Evolutionary conservation across 2,113 vertebrate genomes (phyloP).

Genomic region (Riparia riparia): DNA sequence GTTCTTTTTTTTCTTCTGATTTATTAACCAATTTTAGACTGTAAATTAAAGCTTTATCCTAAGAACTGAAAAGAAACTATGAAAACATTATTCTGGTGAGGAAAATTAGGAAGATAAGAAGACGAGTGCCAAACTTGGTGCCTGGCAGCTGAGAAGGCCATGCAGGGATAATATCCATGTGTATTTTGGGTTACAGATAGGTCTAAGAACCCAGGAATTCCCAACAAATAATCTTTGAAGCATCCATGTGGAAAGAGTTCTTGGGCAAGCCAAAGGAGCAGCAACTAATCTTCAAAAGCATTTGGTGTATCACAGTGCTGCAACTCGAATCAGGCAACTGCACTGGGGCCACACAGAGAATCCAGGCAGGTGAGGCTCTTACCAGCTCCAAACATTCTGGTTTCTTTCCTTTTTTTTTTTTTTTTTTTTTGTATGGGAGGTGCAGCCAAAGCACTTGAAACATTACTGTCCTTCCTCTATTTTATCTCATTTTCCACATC

Average conservation of each 20-base stretch:
- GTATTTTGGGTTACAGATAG: conserved; percentile 72
- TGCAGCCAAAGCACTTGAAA: neutral
- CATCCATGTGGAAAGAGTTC: conserved; percentile 70
- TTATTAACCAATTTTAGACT: neutral
- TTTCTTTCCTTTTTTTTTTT: neutral
- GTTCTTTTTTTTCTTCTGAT: neutral
- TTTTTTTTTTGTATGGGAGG: fast-evolving
- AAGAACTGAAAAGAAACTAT: neutral
- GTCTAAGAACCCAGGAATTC: conserved; percentile 60
- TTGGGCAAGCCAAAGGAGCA: conserved; percentile 72
- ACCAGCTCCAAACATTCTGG: neutral
- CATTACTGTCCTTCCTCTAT: neutral
- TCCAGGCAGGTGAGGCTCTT: conserved; percentile 11
- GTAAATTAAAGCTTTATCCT: neutral
- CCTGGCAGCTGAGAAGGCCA: neutral
- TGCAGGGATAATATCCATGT: neutral
- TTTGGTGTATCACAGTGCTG: conserved; percentile 55
- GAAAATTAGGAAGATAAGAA: neutral
- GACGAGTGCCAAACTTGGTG: neutral
- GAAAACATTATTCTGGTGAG: neutral
- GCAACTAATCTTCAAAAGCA: conserved; percentile 58
- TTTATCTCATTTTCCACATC: neutral
- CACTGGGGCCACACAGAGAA: conserved; percentile 30
- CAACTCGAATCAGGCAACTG: conserved; percentile 24
- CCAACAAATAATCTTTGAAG: conserved; percentile 53